Evolutionary conservation across 2,113 vertebrate species (phyloP), one percentile per base, ranked within the genome.

Genomic region (Channa maculata): DNA sequence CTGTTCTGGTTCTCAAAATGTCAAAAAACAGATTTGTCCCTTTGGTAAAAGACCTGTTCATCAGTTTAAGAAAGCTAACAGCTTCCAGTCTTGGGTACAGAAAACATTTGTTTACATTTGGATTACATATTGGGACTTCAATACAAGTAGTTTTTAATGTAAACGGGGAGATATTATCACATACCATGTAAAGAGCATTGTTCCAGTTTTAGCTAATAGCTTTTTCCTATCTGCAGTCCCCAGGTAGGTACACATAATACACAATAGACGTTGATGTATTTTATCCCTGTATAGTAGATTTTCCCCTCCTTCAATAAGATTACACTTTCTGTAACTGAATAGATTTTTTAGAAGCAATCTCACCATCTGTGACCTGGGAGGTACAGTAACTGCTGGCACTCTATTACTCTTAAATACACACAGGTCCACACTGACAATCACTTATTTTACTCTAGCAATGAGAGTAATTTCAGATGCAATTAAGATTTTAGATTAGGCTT

Each of bases 401-500:
- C 51, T 61, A 34, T 59, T 66, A 50, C 50, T 51, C 41, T 67
- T 78, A 70, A 77, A 76, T 37, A 73, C 68, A 77, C 61, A 37
- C 34, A 0, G 8, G 49, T 24, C 67, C 54, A 61, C 65, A 33
- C 10, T 50, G 44, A 63, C 51, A 45, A 49, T 44, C 65, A 41
- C 75, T 82, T 68, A 65, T 78, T 62, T 15, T 37, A 37, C 34
- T 51, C 45, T 10, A 37, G 45, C 10, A 36, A 33, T 12, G 59
- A 49, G 65, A 65, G 53, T 58, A 70, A 36, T 65, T 85, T 65
- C 64, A 71, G 64, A 79, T 37, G 49, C 82, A 79, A 79, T 82
- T 87, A 82, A 76, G 85, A 82, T 81, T 65, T 24, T 3, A 72
- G 78, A 84, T 84, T 38, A 34, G 8, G 8, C n/a, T 34, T 54